phyloP scores from a whole-genome alignment of 2,888 invertebrate species.

The Periphyllus acericola region DNA sequence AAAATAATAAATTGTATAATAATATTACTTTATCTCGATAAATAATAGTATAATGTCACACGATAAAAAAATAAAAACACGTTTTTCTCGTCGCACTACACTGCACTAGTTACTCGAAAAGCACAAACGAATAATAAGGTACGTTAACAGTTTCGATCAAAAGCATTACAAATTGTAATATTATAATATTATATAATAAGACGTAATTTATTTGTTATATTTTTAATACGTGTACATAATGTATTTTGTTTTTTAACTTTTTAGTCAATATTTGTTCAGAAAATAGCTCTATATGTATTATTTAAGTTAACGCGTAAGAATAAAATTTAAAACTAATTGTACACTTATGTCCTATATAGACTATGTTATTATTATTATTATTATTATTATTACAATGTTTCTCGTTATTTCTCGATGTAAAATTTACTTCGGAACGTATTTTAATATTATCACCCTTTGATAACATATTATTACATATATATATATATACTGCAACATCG shows the following conservation, averaged over 20 bases:
- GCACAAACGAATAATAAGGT: conserved; percentile 10
- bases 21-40: too few species aligned
- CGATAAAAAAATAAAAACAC: neutral
- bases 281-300: neutral
- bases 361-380: neutral
- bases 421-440: neutral
- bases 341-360: too few species aligned
- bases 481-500: neutral
- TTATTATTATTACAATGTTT: neutral
- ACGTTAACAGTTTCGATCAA: neutral
- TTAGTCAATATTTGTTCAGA: neutral
- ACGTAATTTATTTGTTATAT: conserved; percentile 29
- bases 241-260: neutral
- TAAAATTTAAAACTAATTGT: neutral
- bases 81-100: neutral
- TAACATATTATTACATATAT: too few species aligned
- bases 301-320: neutral
- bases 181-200: conserved; percentile 5
- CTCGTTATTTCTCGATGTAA: neutral
- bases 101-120: conserved; percentile 48
- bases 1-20: too few species aligned
- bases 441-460: neutral
- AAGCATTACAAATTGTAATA: neutral
- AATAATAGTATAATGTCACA: neutral
- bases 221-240: conserved; percentile 5